Percentiles rank a stretch among this genome's conserved stretches.
phyloP scores from a whole-genome alignment of 1,140 invertebrate genomes.

The Musca vetustissima region DNA sequence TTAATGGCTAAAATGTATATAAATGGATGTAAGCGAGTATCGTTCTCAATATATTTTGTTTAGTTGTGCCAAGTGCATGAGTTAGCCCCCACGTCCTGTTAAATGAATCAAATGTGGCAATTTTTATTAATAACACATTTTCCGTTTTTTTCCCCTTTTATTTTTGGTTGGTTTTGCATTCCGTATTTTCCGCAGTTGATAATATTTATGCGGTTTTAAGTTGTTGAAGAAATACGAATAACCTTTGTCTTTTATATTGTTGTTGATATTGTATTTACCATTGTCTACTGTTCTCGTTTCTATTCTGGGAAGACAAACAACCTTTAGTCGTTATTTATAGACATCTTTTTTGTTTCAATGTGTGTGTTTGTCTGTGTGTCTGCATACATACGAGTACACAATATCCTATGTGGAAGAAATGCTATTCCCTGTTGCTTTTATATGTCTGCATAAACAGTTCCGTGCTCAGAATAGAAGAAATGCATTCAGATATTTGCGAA shows the following conservation, averaged over 20 bases:
- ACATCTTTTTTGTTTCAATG: background rate
- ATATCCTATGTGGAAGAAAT: too few relatives aligned
- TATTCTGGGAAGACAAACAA: constrained; percentile 9
- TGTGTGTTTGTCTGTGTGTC: too few relatives aligned
- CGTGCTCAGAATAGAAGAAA: too few relatives aligned
- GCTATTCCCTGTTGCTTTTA: too few relatives aligned
- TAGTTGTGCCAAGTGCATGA: background rate
- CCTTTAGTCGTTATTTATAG: constrained; percentile 8
- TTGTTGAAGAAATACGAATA: constrained; percentile 22
- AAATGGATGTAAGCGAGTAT: background rate
- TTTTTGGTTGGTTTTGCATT: too few relatives aligned
- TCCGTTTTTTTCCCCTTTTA: background rate
- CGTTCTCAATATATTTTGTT: background rate
- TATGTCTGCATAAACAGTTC: too few relatives aligned
- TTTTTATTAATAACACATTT: background rate
- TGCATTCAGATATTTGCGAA: too few relatives aligned
- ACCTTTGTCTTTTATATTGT: background rate
- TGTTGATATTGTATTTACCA: background rate
- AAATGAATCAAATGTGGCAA: background rate
- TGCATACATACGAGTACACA: too few relatives aligned
- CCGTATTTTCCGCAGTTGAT: background rate
- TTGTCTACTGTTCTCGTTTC: background rate
- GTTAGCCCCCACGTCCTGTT: too few relatives aligned
- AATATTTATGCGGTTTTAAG: constrained; percentile 29
- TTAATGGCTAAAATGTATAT: constrained; percentile 1